phyloP scores from a whole-genome alignment of 1,140 invertebrate species.

The Drosophila pallidifrons region DNA sequence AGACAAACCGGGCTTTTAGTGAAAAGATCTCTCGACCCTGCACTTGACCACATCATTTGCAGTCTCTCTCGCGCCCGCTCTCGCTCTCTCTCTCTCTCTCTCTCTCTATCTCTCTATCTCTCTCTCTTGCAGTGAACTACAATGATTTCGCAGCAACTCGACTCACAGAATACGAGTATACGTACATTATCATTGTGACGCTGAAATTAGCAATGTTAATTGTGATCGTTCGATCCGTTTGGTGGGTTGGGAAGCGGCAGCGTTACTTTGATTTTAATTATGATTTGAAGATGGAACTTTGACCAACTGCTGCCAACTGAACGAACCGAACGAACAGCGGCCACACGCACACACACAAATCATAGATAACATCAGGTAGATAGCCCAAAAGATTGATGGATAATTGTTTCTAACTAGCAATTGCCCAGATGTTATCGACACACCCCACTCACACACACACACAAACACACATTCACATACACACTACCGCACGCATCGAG shows the following conservation, averaged over 20 bases:
- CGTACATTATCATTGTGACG: constrained; percentile 34
- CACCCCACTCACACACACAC: neutral
- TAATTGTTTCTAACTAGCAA: constrained; percentile 32
- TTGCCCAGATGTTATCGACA: constrained; percentile 7
- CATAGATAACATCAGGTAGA: constrained; percentile 47
- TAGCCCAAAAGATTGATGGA: constrained; percentile 36
- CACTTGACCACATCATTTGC: constrained; percentile 24
- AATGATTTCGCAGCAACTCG: constrained; percentile 30
- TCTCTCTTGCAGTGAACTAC: constrained; percentile 31
- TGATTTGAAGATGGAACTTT: constrained; percentile 18
- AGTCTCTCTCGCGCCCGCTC: neutral
- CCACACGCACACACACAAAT: constrained; percentile 26
- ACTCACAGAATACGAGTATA: neutral
- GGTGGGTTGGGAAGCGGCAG: constrained; percentile 3
- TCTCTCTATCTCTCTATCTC: no score
- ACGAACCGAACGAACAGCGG: neutral
- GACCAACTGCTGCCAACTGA: constrained; percentile 28
- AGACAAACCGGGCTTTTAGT: constrained; percentile 33
- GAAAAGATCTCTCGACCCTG: constrained; percentile 5
- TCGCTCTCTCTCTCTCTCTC: neutral
- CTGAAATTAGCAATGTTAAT: constrained; percentile 32
- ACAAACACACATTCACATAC: no score
- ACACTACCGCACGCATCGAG: no score
- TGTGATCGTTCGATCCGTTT: constrained; percentile 4
- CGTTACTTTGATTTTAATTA: constrained; percentile 41